phyloP scores from a whole-genome alignment of 2,888 invertebrate genomes.

The Alviniconcha strummeri region DNA sequence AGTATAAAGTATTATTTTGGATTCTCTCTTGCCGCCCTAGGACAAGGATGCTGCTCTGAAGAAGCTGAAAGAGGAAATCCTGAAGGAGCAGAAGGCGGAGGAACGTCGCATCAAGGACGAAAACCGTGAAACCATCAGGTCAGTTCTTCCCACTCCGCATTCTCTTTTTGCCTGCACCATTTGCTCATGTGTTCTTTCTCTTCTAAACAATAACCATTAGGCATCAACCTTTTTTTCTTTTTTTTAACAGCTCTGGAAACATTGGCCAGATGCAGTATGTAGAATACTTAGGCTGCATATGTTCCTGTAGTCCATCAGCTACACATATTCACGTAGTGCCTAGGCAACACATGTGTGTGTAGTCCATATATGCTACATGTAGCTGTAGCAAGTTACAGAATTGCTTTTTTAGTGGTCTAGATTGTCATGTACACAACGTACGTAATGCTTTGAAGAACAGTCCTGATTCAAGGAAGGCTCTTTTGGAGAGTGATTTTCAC shows the following conservation, averaged over 20 bases:
- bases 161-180: not conserved
- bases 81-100: conserved; percentile 62
- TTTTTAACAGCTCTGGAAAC: not conserved
- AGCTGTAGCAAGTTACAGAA: too few species aligned
- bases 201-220: not conserved
- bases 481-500: too few species aligned
- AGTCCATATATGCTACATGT: too few species aligned
- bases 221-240: not conserved
- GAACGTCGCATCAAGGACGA: conserved; percentile 61
- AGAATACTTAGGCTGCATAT: too few species aligned
- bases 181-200: not conserved
- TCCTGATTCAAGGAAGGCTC: too few species aligned
- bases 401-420: too few species aligned
- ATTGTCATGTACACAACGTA: too few species aligned
- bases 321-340: too few species aligned
- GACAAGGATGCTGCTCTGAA: conserved; percentile 62
- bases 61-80: conserved; percentile 60
- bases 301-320: too few species aligned
- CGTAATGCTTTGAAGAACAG: too few species aligned
- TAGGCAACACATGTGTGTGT: too few species aligned
- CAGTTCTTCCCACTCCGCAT: conserved; percentile 30
- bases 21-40: conserved; percentile 38
- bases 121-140: conserved; percentile 61
- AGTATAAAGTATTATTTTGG: not conserved
- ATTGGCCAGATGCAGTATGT: too few species aligned